Conservation (phyloP, 2,797 vertebrate genomes). For the Coracias cyanogaster region DNA sequence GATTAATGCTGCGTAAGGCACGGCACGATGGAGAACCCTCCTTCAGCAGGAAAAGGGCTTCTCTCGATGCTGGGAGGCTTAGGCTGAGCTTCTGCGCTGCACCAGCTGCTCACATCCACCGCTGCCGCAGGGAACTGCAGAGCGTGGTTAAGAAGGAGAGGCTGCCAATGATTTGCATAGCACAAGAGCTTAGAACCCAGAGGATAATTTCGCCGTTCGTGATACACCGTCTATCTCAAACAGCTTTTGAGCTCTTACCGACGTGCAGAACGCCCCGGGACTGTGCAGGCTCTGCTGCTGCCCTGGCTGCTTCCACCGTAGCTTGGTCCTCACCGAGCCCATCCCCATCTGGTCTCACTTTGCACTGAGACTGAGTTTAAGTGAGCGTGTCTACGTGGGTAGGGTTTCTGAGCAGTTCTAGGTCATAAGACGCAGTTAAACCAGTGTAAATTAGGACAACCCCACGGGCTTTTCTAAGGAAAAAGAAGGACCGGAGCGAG, state of each 20-base stretch:
- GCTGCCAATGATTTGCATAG: neutral
- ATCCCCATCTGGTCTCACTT: neutral
- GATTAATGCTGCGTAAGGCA: neutral
- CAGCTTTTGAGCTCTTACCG: neutral
- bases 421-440: too few relatives aligned
- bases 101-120: neutral
- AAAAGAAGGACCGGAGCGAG: neutral
- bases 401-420: neutral
- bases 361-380: fast-evolving
- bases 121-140: neutral
- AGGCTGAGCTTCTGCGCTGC: neutral
- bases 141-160: neutral
- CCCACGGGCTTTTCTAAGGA: neutral
- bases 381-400: fast-evolving
- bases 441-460: neutral
- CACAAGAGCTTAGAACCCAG: neutral
- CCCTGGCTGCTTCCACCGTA: fast-evolving
- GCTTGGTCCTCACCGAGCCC: fast-evolving
- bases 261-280: neutral
- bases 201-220: neutral
- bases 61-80: neutral
- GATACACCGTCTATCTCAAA: neutral
- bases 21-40: neutral
- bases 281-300: neutral
- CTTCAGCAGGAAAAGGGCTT: neutral